A percentile compares a stretch with the other conserved stretches of the same genome.
Evolutionary conservation across 2,797 vertebrate genomes (phyloP).

Genomic region (Lemur catta): DNA sequence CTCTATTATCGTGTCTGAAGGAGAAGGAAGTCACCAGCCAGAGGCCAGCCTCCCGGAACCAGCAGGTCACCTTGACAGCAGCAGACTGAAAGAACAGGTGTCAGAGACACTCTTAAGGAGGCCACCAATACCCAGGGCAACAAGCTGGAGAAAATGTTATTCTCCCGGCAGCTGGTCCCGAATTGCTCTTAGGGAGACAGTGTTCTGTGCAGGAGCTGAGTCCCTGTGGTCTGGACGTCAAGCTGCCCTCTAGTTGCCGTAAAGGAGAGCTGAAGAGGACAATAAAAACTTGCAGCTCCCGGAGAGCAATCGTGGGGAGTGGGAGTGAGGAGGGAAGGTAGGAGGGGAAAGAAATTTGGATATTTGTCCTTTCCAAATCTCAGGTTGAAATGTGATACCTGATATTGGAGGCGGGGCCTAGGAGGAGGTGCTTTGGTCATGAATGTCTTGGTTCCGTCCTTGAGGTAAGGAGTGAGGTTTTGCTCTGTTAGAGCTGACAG

Average conservation of each 20-base stretch:
- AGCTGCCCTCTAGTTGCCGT: not conserved
- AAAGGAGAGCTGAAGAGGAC: not conserved
- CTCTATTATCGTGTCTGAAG: not conserved
- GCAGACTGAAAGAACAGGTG: not conserved
- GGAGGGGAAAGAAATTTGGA: not conserved
- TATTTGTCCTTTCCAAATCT: not conserved
- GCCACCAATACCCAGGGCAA: not conserved
- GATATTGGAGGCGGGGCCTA: not conserved
- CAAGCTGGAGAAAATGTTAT: not conserved
- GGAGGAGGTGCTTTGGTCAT: not conserved
- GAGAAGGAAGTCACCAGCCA: not conserved
- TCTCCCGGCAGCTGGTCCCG: not conserved
- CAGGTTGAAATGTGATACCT: not conserved
- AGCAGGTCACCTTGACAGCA: not conserved
- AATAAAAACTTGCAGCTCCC: not conserved
- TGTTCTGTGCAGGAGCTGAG: not conserved
- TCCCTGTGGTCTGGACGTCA: not conserved
- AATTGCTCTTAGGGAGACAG: not conserved
- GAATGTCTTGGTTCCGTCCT: not conserved
- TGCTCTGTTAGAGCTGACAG: not conserved
- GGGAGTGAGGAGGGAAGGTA: fast-evolving
- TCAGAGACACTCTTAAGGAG: not conserved
- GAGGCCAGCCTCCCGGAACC: not conserved
- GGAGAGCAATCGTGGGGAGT: not conserved
- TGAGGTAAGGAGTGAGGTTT: not conserved